phyloP scores from a whole-genome alignment of 2,113 vertebrate genomes.

The Ciconia maguari region DNA sequence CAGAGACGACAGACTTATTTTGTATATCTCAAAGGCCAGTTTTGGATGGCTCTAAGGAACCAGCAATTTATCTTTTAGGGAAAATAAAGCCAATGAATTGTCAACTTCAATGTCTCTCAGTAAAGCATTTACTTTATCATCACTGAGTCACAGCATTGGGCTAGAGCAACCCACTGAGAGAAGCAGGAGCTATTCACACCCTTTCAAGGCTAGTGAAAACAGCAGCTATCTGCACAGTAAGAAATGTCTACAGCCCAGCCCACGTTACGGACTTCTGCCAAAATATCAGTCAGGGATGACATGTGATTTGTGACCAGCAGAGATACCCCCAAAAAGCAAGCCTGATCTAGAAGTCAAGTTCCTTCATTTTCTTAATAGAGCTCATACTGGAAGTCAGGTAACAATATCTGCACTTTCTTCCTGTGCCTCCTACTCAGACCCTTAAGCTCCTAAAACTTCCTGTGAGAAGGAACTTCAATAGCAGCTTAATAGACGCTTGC shows the following conservation, averaged over 20 bases:
- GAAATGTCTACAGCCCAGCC: not conserved
- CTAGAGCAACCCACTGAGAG: not conserved
- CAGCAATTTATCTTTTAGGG: not conserved
- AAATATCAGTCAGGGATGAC: not conserved
- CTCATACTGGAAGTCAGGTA: not conserved
- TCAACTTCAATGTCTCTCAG: not conserved
- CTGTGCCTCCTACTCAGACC: not conserved
- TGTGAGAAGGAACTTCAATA: not conserved
- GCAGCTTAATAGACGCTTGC: not conserved
- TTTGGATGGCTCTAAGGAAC: not conserved
- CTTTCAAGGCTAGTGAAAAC: not conserved
- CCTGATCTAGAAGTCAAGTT: not conserved
- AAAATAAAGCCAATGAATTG: not conserved
- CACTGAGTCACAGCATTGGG: not conserved
- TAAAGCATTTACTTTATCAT: not conserved
- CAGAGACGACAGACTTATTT: not conserved
- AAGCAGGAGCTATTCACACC: not conserved
- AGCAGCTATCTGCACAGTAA: not conserved
- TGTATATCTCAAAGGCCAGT: not conserved
- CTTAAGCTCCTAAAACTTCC: not conserved
- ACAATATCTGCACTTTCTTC: not conserved
- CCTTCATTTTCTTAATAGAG: not conserved
- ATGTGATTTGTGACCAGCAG: not conserved
- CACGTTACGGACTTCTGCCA: not conserved
- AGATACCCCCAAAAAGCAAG: not conserved